Evolutionary conservation across 1,140 invertebrate species (phyloP).

Genomic region (Muscidifurax raptorellus): DNA sequence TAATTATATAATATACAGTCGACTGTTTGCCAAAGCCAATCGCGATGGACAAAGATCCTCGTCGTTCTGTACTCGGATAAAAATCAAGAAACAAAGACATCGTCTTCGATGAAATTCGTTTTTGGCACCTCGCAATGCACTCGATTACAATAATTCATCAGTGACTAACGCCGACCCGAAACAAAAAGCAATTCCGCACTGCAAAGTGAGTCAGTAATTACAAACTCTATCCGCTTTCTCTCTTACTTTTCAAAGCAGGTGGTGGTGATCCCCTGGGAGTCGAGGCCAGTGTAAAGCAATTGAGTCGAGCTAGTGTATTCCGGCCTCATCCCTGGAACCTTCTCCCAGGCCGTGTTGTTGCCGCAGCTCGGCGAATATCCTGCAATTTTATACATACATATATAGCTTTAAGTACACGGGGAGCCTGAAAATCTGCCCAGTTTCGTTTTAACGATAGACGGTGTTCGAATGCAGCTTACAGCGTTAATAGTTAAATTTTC

Average conservation of each 20-base stretch:
- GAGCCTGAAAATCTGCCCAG: no score
- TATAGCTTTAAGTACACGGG: no score
- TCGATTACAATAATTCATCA: not conserved
- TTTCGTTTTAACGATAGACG: no score
- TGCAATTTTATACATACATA: no score
- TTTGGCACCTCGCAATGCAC: not conserved
- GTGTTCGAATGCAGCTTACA: no score
- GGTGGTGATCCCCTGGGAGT: slow-evolving; percentile 65
- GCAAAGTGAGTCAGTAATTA: not conserved
- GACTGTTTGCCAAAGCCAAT: no score
- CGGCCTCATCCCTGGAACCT: slow-evolving; percentile 65
- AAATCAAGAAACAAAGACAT: not conserved
- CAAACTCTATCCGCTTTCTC: not conserved
- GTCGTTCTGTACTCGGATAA: no score
- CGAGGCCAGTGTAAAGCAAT: slow-evolving; percentile 58
- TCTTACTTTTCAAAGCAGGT: slow-evolving; percentile 66
- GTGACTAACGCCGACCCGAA: not conserved
- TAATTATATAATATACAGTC: no score
- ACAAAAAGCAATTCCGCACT: slow-evolving; percentile 23
- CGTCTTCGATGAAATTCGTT: not conserved
- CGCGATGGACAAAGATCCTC: no score
- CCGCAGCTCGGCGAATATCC: slow-evolving; percentile 54
- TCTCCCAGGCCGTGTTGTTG: slow-evolving; percentile 65
- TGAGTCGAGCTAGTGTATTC: slow-evolving; percentile 56
- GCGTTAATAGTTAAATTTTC: no score